These are phyloP conservation scores for Calliopsis andreniformis DNA, from an alignment of 1,140 invertebrate species.

Conservation along the genomic window DNA sequence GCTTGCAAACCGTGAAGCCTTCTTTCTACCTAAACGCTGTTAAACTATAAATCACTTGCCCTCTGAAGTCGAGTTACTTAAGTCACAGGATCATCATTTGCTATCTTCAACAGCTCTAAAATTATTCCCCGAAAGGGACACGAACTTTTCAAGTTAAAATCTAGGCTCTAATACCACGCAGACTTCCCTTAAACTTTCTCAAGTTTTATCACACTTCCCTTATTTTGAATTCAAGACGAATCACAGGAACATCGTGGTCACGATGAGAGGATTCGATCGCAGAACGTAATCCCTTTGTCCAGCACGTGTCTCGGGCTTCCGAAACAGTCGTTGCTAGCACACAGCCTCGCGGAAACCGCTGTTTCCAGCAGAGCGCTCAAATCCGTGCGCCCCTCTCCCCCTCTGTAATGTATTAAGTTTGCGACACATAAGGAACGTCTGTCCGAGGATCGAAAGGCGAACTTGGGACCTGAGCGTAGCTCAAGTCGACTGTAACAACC, in stretches of 20 bases:
- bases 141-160: no score
- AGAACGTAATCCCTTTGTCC: neutral
- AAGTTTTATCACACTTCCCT: no score
- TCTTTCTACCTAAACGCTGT: neutral
- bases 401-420: constrained; percentile 51
- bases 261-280: neutral
- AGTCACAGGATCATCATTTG: no score
- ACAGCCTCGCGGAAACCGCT: neutral
- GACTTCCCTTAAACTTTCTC: no score
- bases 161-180: no score
- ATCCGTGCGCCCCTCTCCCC: constrained; percentile 17
- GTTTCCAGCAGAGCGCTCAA: neutral
- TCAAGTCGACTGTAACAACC: constrained; percentile 26
- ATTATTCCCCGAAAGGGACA: no score
- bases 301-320: constrained; percentile 8
- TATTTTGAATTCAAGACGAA: no score
- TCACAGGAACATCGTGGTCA: neutral
- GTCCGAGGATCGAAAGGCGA: constrained; percentile 41
- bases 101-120: no score
- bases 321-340: neutral
- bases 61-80: neutral
- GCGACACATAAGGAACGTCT: constrained; percentile 18
- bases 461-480: constrained; percentile 34
- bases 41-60: neutral
- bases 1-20: neutral